Evolutionary conservation across 2,888 invertebrate species (phyloP), one percentile per base, ranked within the genome.

Genomic region (Limnephilus rhombicus): DNA sequence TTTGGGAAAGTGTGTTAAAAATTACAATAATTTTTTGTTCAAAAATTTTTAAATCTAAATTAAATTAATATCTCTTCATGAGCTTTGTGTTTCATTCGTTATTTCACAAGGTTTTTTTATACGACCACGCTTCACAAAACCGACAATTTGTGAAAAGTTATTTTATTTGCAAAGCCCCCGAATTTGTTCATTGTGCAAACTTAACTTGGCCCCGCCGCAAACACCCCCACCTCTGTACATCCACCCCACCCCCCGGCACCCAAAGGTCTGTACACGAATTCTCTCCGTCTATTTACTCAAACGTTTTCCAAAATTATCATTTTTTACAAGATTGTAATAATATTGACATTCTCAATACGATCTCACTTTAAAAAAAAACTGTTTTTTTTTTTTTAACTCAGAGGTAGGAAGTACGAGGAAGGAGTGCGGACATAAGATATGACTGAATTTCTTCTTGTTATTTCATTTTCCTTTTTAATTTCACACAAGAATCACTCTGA

Each of bases 141-240:
- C 53, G 53, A 53, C 53, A 53, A 53, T 53, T 68, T 68, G 24
- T 68, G 68, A 68, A 68, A 68, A 68, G n/a, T n/a, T 68, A 7
- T 68, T 68, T 86, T 86, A 45, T 86, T 45, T 37, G 49, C 45
- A 15, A 37, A 45, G 41, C n/a, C 29, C 41, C 45, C 29, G 86
- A 86, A 29, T 45, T 86, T 11, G 41, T 86, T 86, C 45, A 29
- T 15, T 86, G 86, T 86, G 41, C 41, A 37, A 86, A 86, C 86
- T 45, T 45, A 29, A 29, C 11, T 24, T 34, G 83, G 83, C 24
- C 31, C 37, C 83, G 41, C 82, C 82, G 34, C 82, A 83, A 37
- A 83, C 82, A 37, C 34, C 34, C 34, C 82, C 34, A 68, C 68
- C 68, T 49, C 49, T 13, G 15, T 49, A 49, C 68, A 0, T 2